A percentile compares a stretch with the other conserved stretches of the same genome.
These are phyloP conservation scores for Lynx canadensis DNA, from an alignment of 2,113 vertebrate genomes.

Conservation along the genomic window DNA sequence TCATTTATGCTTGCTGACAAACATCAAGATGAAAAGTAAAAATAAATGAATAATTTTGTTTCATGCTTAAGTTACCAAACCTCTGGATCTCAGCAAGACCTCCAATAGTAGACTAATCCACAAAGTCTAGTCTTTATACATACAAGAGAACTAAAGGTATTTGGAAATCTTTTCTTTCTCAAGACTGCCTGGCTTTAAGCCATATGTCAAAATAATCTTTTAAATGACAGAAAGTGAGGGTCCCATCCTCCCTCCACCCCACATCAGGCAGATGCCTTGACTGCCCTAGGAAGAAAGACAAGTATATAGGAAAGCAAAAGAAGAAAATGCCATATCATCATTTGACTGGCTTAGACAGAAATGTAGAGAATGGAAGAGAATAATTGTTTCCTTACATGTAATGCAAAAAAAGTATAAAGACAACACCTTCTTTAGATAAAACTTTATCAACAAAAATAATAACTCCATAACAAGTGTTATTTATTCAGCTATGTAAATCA, in stretches of 20 bases:
- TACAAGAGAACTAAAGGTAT: neutral
- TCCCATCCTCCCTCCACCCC: neutral
- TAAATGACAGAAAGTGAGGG: neutral
- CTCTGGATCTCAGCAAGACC: neutral
- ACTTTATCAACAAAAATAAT: neutral
- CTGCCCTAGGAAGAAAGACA: neutral
- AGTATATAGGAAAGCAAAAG: neutral
- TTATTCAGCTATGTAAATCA: slow-evolving; percentile 5
- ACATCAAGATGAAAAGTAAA: slow-evolving; percentile 10
- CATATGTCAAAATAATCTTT: neutral
- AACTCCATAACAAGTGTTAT: neutral
- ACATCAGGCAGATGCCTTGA: neutral
- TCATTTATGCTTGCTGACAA: slow-evolving; percentile 12
- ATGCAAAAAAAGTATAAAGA: neutral
- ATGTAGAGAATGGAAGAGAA: neutral
- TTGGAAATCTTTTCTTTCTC: neutral
- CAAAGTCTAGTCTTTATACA: neutral
- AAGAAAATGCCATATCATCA: neutral
- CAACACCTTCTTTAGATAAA: neutral
- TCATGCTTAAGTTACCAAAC: neutral
- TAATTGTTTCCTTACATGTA: neutral
- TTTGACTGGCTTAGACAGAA: neutral
- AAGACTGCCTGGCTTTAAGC: neutral
- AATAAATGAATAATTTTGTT: neutral
- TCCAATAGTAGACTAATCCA: neutral